These are phyloP conservation scores for Microtus oregoni DNA, from an alignment of 2,113 vertebrate genomes.

Conservation along the genomic window DNA sequence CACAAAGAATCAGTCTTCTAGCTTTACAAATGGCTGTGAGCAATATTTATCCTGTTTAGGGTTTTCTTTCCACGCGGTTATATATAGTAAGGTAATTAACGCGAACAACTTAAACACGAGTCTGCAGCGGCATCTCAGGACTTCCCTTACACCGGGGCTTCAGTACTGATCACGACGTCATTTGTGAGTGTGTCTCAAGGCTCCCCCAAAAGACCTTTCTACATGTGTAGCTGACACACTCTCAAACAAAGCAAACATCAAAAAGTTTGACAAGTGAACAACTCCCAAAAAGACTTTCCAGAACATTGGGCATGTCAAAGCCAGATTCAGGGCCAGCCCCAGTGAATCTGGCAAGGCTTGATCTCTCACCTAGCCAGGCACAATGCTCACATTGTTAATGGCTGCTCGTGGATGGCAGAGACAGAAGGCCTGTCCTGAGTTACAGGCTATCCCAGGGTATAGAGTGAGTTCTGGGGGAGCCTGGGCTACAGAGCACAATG, in stretches of 20 bases:
- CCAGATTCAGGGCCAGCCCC: background rate
- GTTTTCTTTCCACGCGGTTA: background rate
- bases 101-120: background rate
- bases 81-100: background rate
- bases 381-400: too few species aligned
- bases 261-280: background rate
- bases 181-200: background rate
- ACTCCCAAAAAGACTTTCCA: background rate
- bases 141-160: background rate
- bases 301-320: background rate
- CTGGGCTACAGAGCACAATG: background rate
- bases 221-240: background rate
- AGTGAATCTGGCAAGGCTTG: background rate
- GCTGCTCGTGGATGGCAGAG: background rate
- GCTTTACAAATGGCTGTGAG: background rate
- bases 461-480: background rate
- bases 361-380: background rate
- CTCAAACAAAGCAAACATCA: background rate
- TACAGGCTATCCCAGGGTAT: background rate
- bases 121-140: background rate
- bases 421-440: background rate
- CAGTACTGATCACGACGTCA: background rate
- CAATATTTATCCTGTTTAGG: background rate
- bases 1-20: background rate
- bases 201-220: background rate